phyloP scores from a whole-genome alignment of 2,797 vertebrate genomes.

The Nyctibius grandis region DNA sequence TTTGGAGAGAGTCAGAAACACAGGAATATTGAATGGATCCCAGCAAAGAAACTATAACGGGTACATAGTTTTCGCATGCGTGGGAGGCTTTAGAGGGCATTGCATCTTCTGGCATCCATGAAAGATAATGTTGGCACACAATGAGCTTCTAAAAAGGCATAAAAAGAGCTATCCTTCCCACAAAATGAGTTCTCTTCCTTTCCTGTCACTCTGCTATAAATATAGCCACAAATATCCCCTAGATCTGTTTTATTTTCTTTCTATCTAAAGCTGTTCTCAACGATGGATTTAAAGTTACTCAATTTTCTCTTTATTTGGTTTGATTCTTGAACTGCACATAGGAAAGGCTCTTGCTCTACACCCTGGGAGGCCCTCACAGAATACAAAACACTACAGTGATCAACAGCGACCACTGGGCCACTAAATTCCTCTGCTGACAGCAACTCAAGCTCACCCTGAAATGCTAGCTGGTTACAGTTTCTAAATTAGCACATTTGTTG shows the following conservation, averaged over 20 bases:
- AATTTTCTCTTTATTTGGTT: conserved; percentile 63
- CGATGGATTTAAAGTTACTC: neutral
- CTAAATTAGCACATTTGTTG: conserved; percentile 16
- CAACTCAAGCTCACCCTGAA: conserved; percentile 34
- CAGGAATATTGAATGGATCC: neutral
- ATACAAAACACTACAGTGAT: conserved; percentile 29
- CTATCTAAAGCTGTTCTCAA: conserved; percentile 18
- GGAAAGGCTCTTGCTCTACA: conserved; percentile 2
- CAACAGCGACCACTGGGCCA: conserved; percentile 1
- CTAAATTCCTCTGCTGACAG: conserved; percentile 40
- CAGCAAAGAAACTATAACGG: neutral
- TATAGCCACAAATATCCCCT: conserved; percentile 32
- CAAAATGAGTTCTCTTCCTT: conserved; percentile 40
- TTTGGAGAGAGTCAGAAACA: neutral
- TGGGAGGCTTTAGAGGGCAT: conserved; percentile 30
- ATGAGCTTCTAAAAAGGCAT: conserved; percentile 43
- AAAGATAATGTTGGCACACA: conserved; percentile 38
- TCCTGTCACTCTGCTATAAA: conserved; percentile 48
- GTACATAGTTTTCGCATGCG: neutral
- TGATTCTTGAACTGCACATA: conserved; percentile 32
- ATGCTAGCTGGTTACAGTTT: conserved; percentile 5
- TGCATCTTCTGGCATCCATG: conserved; percentile 19
- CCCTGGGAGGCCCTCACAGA: conserved; percentile 34
- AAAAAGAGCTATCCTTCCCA: conserved; percentile 27
- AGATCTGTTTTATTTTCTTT: conserved; percentile 34